Percentiles rank a stretch among this genome's conserved stretches.
Conservation (phyloP, 2,888 invertebrate species). For the Azorinus chamasolen region DNA sequence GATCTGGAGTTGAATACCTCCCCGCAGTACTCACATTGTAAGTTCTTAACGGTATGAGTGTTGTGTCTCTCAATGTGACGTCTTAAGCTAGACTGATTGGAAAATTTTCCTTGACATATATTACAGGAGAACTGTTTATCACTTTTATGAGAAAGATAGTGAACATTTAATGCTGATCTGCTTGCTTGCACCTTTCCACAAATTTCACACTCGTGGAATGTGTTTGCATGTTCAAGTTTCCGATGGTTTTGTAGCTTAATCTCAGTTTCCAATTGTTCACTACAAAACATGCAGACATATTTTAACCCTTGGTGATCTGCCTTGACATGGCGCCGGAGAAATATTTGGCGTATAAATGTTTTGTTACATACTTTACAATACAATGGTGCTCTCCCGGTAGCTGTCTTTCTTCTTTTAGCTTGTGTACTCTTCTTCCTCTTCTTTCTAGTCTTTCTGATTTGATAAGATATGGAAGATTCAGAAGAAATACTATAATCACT, state of each 20-base stretch:
- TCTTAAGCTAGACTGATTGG: conserved; percentile 34
- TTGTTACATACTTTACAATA: conserved; percentile 33
- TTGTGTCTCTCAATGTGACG: conserved; percentile 47
- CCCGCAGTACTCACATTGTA: conserved; percentile 54
- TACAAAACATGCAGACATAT: conserved; percentile 24
- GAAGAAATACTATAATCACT: no score
- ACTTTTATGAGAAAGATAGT: conserved; percentile 42
- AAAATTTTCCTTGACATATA: conserved; percentile 36
- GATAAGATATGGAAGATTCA: no score
- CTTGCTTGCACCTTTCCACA: conserved; percentile 38
- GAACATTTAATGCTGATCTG: conserved; percentile 32
- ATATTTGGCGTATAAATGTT: conserved; percentile 7
- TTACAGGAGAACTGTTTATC: conserved; percentile 41
- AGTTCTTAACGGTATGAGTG: conserved; percentile 19
- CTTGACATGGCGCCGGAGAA: conserved; percentile 15
- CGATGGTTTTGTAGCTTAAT: conserved; percentile 16
- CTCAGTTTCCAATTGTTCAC: conserved; percentile 20
- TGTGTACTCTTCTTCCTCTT: not conserved
- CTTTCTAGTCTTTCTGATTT: no score
- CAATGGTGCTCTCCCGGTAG: not conserved
- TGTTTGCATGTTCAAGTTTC: conserved; percentile 12
- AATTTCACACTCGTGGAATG: conserved; percentile 33
- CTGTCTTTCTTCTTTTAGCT: not conserved
- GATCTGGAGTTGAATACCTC: conserved; percentile 45
- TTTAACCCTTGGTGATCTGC: conserved; percentile 19